These are phyloP conservation scores for Phodopus roborovskii DNA, from an alignment of 2,113 vertebrate genomes.

Conservation along the genomic window DNA sequence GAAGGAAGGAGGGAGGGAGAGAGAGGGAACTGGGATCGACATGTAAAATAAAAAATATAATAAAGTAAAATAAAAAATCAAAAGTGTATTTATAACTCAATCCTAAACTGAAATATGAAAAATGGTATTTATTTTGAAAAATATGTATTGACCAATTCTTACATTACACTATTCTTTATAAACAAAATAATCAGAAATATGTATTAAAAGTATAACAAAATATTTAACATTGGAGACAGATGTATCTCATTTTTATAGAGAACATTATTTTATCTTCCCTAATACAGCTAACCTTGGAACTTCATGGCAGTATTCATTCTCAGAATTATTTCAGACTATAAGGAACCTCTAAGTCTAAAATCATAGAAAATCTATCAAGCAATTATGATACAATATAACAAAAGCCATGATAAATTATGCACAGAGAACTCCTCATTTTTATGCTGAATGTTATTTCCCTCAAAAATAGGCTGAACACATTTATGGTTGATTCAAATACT, in stretches of 20 bases:
- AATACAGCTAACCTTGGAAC: neutral
- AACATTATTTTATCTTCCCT: neutral
- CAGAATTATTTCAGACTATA: neutral
- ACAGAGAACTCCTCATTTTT: neutral
- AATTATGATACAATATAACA: neutral
- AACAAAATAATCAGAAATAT: neutral
- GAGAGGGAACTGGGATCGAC: too few relatives aligned
- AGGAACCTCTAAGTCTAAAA: neutral
- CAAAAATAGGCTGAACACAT: neutral
- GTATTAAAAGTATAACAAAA: neutral
- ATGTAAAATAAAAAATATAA: too few relatives aligned
- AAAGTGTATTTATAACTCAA: neutral
- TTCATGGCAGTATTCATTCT: neutral
- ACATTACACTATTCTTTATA: neutral
- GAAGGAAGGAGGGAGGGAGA: too few relatives aligned
- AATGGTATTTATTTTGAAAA: neutral
- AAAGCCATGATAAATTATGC: neutral
- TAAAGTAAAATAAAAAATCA: too few relatives aligned
- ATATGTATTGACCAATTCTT: neutral
- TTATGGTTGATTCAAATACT: neutral
- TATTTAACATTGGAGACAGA: neutral
- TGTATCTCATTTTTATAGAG: neutral
- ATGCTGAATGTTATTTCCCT: neutral
- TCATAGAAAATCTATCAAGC: neutral
- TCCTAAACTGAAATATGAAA: neutral